A percentile compares a stretch with the other conserved stretches of the same genome.
Evolutionary conservation across 2,797 vertebrate species (phyloP).

Genomic region (Rachycentron canadum): DNA sequence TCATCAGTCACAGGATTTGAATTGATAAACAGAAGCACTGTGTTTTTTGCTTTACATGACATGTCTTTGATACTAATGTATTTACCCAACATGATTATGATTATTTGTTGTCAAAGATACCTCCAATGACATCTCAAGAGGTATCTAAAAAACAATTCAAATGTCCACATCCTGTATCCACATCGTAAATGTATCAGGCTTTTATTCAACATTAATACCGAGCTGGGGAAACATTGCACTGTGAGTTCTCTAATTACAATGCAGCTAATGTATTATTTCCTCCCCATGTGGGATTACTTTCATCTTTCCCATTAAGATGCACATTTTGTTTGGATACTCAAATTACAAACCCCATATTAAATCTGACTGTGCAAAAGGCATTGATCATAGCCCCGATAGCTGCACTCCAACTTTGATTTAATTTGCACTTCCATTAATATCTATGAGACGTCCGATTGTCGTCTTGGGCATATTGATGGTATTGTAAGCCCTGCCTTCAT

Average conservation of each 20-base stretch:
- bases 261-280: constrained; percentile 85
- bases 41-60: constrained; percentile 7
- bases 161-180: constrained; percentile 66
- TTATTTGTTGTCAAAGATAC: constrained; percentile 42
- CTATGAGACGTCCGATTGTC: constrained; percentile 87
- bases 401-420: constrained; percentile 87
- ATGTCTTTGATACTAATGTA: constrained; percentile 23
- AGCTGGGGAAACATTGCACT: constrained; percentile 79
- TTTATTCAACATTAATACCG: constrained; percentile 79
- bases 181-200: constrained; percentile 70
- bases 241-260: constrained; percentile 84
- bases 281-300: constrained; percentile 83
- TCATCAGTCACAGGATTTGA: constrained; percentile 11
- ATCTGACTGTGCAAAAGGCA: constrained; percentile 86
- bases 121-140: constrained; percentile 57
- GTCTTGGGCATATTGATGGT: constrained; percentile 87
- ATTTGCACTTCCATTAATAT: constrained; percentile 88
- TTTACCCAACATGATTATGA: constrained; percentile 38
- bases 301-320: constrained; percentile 86
- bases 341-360: constrained; percentile 86
- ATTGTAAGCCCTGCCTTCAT: constrained; percentile 86
- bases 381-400: constrained; percentile 86
- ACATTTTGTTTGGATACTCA: constrained; percentile 87
- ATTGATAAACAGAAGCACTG: constrained; percentile 3
- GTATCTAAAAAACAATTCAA: constrained; percentile 65